phyloP scores from a whole-genome alignment of 30 jellyfish, hydroid and myxozoan genomes.

The Aurelia coerulea region DNA sequence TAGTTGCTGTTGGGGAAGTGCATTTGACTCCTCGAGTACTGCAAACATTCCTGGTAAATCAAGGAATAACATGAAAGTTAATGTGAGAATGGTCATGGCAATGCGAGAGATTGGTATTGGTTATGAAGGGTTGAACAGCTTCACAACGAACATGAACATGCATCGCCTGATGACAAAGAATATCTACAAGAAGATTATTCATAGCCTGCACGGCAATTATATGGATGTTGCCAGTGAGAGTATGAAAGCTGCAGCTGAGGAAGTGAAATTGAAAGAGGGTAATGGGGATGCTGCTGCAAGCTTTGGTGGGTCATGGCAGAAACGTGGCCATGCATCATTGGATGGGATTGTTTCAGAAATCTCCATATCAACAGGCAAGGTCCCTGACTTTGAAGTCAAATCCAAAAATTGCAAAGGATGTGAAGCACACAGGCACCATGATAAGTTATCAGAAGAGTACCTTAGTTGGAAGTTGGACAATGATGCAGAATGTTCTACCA shows the following conservation, averaged over 20 bases:
- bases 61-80: background rate
- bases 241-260: background rate
- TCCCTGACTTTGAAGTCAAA: no score
- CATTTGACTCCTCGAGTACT: background rate
- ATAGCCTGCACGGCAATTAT: background rate
- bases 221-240: background rate
- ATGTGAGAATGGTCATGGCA: background rate
- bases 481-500: background rate
- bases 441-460: background rate
- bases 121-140: no score
- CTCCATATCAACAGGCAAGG: no score
- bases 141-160: background rate
- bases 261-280: background rate
- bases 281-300: no score
- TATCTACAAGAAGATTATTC: background rate
- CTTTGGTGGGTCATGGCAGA: no score
- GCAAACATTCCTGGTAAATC: background rate
- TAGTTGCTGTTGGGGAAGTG: background rate
- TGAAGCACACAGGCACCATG: background rate
- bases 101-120: background rate
- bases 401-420: no score
- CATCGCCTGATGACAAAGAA: background rate
- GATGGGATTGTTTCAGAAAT: background rate
- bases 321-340: no score
- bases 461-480: background rate